Evolutionary conservation across 2,113 vertebrate genomes (phyloP).

Genomic region (Pongo pygmaeus): DNA sequence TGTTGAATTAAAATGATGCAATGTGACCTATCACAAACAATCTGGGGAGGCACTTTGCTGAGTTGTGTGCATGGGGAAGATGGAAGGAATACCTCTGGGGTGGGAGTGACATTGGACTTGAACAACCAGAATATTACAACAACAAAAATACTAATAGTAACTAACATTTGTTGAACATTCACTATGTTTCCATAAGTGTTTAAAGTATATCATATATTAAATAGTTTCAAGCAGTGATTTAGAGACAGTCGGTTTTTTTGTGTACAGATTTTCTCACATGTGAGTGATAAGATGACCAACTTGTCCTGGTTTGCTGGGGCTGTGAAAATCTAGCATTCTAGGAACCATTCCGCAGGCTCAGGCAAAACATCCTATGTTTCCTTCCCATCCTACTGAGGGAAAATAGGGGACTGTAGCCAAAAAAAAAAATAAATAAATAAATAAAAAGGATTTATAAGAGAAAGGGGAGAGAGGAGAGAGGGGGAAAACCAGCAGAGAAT

Average conservation of each 20-base stretch:
- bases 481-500: background rate
- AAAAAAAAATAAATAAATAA: background rate
- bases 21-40: background rate
- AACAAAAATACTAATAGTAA: background rate
- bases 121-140: background rate
- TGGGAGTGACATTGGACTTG: background rate
- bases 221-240: background rate
- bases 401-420: background rate
- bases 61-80: fast-evolving
- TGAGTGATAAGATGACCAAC: background rate
- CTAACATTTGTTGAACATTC: background rate
- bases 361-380: background rate
- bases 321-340: background rate
- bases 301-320: background rate
- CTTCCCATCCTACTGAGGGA: background rate
- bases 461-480: background rate
- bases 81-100: background rate
- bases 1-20: background rate
- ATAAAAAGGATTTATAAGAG: background rate
- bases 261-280: background rate
- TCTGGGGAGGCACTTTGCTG: background rate
- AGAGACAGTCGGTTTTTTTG: background rate
- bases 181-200: background rate
- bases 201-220: background rate
- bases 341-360: background rate